Evolutionary conservation across 2,888 invertebrate species (phyloP), one percentile per base, ranked within the genome.

Genomic region (Agrochola lychnidis): DNA sequence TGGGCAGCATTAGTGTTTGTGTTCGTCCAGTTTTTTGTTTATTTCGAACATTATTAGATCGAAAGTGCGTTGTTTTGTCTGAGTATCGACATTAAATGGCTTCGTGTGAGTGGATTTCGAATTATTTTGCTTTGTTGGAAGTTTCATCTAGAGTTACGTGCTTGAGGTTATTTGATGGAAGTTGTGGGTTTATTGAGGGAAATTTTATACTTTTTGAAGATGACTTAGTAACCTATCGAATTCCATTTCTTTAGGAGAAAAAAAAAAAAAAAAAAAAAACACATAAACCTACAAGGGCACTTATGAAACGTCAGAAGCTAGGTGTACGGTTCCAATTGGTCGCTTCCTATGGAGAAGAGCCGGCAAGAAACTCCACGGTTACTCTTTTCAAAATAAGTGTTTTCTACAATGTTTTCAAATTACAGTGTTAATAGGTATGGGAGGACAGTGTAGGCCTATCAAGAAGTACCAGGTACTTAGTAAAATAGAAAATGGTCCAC

Each of bases 1-100:
- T 69, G 70, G 68, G 68, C 76, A 30, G 19, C 42, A 14, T 69
- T 56, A 72, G 76, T 86, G 79, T 86, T 87, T 86, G 70, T 86
- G 48, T 86, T 86, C 57, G 70, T 36, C 70, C 83, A 78, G 86
- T 81, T 86, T 87, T 87, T 85, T 75, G 86, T 83, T 86, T 86
- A 86, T 87, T 69, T 71, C 57, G 42, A 71, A 71, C 87, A 76
- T 86, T 85, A 87, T 86, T 86, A 83, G 79, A 70, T 78, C 61
- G 71, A 22, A 64, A 75, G 75, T 64, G 76, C 61, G 59, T 70
- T 87, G 86, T 87, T 77, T 73, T 73, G 71, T 40, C 56, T 51
- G 45, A 78, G 79, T 81, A 73, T 76, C 73, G 61, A 83, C 69
- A 72, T 70, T 40, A 72, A 73, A 77, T 64, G 70, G 16, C 36